A percentile compares a stretch with the other conserved stretches of the same genome.
These are phyloP conservation scores for Diarsia dahlii DNA, from an alignment of 2,888 invertebrate genomes.

Conservation along the genomic window DNA sequence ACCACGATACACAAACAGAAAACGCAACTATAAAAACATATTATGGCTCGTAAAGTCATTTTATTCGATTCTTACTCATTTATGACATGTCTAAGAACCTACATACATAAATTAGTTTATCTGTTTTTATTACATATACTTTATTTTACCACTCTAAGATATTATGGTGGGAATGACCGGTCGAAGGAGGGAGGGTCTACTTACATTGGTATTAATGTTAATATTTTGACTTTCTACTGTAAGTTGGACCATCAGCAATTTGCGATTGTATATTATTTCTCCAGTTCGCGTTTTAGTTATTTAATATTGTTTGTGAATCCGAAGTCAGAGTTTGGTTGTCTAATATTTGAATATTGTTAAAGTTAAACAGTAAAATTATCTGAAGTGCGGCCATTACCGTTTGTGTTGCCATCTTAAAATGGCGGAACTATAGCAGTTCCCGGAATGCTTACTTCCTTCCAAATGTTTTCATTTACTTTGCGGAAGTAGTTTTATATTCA, in stretches of 20 bases:
- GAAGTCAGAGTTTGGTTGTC: constrained; percentile 28
- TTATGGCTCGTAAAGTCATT: constrained; percentile 66
- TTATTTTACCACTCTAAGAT: constrained; percentile 68
- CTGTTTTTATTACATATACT: constrained; percentile 66
- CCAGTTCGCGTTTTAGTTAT: constrained; percentile 27
- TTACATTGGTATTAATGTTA: constrained; percentile 36
- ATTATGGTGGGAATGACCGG: constrained; percentile 66
- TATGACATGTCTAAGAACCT: constrained; percentile 67
- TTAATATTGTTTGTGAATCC: constrained; percentile 43
- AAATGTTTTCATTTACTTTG: constrained; percentile 38
- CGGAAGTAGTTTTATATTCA: constrained; percentile 21
- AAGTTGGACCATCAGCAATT: constrained; percentile 28
- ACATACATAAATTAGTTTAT: constrained; percentile 71
- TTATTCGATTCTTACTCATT: constrained; percentile 68
- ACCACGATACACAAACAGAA: constrained; percentile 65
- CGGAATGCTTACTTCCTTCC: constrained; percentile 27
- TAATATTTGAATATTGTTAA: constrained; percentile 56
- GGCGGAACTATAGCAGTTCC: constrained; percentile 32
- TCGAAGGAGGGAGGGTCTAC: constrained; percentile 54
- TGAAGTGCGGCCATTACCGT: constrained; percentile 45
- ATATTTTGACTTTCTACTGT: constrained; percentile 25
- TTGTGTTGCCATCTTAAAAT: constrained; percentile 44
- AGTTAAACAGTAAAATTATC: constrained; percentile 57
- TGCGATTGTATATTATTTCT: constrained; percentile 50
- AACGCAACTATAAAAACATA: constrained; percentile 66